Evolutionary conservation across 2,113 vertebrate species (phyloP), one percentile per base, ranked within the genome.

Genomic region (Percina caprodes): DNA sequence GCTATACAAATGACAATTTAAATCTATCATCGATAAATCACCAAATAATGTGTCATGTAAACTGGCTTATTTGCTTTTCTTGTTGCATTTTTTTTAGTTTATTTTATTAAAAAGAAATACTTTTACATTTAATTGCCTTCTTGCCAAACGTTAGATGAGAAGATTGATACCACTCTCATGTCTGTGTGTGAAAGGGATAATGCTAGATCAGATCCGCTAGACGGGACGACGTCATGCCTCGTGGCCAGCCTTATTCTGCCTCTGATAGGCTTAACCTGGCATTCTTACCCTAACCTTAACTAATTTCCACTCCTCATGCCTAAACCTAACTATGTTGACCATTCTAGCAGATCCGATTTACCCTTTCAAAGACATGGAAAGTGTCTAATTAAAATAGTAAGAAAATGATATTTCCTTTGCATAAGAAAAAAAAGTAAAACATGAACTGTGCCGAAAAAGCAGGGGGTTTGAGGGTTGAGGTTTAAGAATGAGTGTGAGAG

Each of bases 351-450:
- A 42, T 42, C 39, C 10, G 39, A 42, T 3, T 42, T 42, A 42
- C 39, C 10, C 26, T 52, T 52, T 30, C 16, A 24, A 76, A 23
- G 12, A 75, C 30, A 21, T 19, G 18, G 19, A 49, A 80, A 68
- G 16, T 24, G 6, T 71, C 55, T 46, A 71, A 83, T 78, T 80
- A 71, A 74, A 84, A 67, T 5, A 24, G 35, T 16, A 52, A 21
- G 30, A 8, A 69, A 23, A 26, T 13, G 4, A 8, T 10, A 33
- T 4, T 8, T 30, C 1, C 8, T 39, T 18, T 58, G 7, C 4
- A 59, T 46, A 70, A 45, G 61, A 9, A 21, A 26, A 45, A 39
- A n/a, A 6, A 24, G 35, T 59, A 7, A 15, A 51, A 52, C 0
- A 61, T n/a, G 48, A 81, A 75, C 58, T 49, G 3, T 55, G 78